Percentiles rank a stretch among this genome's conserved stretches.
phyloP scores from a whole-genome alignment of 2,888 invertebrate genomes.

The Caenorhabditis panamensis region DNA sequence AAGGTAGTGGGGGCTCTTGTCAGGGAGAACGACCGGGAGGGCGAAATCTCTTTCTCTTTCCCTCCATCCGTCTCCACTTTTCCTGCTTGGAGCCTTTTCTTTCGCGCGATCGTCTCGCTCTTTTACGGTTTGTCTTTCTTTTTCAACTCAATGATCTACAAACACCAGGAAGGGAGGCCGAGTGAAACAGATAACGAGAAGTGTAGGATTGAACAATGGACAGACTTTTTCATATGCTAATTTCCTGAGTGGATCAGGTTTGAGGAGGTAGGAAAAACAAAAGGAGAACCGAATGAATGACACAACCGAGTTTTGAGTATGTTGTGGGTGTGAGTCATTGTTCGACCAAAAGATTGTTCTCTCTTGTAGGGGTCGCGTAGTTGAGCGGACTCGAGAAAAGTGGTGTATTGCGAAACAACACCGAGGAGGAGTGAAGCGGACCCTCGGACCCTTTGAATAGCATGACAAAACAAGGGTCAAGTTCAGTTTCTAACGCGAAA shows the following conservation, averaged over 20 bases:
- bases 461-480: slow-evolving; percentile 52
- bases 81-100: slow-evolving; percentile 23
- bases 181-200: slow-evolving; percentile 47
- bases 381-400: slow-evolving; percentile 24
- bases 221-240: neutral
- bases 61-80: slow-evolving; percentile 13
- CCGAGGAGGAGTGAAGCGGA: slow-evolving; percentile 18
- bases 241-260: neutral
- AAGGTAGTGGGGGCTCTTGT: slow-evolving; percentile 43
- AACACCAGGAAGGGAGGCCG: slow-evolving; percentile 15
- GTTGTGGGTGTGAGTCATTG: slow-evolving; percentile 28
- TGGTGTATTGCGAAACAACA: slow-evolving; percentile 55
- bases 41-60: slow-evolving; percentile 25
- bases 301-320: neutral
- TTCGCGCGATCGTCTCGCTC: slow-evolving; percentile 45
- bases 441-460: slow-evolving; percentile 25
- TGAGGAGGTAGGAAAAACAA: neutral
- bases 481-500: slow-evolving; percentile 5
- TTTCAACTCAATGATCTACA: slow-evolving; percentile 63
- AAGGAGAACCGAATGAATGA: slow-evolving; percentile 22
- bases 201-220: neutral
- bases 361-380: neutral
- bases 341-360: neutral
- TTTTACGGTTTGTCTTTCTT: slow-evolving; percentile 61
- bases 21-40: slow-evolving; percentile 16